Evolutionary conservation across 1,140 invertebrate genomes (phyloP), one percentile per base, ranked within the genome.

Genomic region (Drepana arcuata): DNA sequence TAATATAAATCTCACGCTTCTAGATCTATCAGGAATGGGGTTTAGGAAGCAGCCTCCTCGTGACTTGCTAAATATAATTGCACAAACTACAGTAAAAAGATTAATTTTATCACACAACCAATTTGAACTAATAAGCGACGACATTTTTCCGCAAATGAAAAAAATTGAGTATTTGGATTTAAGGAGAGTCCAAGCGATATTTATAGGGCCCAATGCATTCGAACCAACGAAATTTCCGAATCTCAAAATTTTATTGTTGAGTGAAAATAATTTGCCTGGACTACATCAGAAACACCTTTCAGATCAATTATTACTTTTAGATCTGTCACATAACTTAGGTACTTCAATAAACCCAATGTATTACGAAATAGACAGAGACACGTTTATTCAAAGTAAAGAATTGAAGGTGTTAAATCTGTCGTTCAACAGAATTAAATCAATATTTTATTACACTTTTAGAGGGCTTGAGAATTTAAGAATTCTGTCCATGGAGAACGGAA

Each of bases 51-150:
- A 56, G 26, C 69, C 77, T 2, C 85, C 85, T 2, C 65, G 42
- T 41, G 12, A 33, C 9, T 34, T 87, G 2, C 56, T 87, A 46
- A 48, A 83, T 38, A 59, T 81, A 0, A 84, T 87, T 23, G 80
- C 83, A 2, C 65, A 79, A 5, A 75, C 83, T 0, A 84, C 80
- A 5, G 74, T 88, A 16, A 73, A 70, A 16, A 57, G 66, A 33
- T 51, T 88, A n/a, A 74, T 58, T 33, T 48, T 88, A 14, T 55
- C 83, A 2, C 67, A 75, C 33, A 88, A 88, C 53, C 84, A 85
- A 39, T 86, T 88, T 44, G 84, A 86, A 58, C 50, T 77, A 10
- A 69, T 88, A 12, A 39, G 43, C 6, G 60, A 77, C 16, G 59
- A 83, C 15, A 61, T 63, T 9, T 87, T 88, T 57, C 86, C 86